Evolutionary conservation across 2,113 vertebrate species (phyloP).

Genomic region (Empidonax traillii): DNA sequence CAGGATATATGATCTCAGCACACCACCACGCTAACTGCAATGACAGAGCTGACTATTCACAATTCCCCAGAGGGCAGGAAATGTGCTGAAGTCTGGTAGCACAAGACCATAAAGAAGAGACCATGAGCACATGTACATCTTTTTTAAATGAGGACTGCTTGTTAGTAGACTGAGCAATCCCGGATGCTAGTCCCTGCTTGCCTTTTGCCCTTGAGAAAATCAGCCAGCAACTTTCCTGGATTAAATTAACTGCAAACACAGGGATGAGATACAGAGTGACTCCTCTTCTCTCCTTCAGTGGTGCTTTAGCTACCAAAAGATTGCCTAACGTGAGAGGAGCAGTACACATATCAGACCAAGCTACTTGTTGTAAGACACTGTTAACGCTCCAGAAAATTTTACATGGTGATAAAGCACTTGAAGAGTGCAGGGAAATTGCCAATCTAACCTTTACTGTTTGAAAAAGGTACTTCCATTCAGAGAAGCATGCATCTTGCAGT

Average conservation of each 20-base stretch:
- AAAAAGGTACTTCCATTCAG: not conserved
- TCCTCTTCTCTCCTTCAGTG: rapidly evolving
- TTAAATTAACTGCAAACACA: not conserved
- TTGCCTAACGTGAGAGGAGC: not conserved
- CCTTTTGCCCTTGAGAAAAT: not conserved
- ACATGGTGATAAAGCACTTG: not conserved
- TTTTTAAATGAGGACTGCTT: not conserved
- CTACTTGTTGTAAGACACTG: not conserved
- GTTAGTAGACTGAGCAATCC: not conserved
- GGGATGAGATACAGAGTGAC: not conserved
- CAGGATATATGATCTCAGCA: not conserved
- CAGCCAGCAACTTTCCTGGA: not conserved
- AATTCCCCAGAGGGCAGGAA: not conserved
- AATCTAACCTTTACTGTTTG: not conserved
- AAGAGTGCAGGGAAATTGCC: not conserved
- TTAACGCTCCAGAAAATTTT: not conserved
- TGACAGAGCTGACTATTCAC: not conserved
- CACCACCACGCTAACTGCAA: not conserved
- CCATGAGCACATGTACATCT: not conserved
- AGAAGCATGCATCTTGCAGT: not conserved
- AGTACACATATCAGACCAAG: not conserved
- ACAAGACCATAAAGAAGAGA: not conserved
- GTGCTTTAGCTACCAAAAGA: not conserved
- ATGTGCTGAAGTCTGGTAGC: not conserved
- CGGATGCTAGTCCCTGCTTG: not conserved